Base-by-base conservation (phyloP, 2,888 invertebrate genomes). In the Aricia artaxerxes region DNA sequence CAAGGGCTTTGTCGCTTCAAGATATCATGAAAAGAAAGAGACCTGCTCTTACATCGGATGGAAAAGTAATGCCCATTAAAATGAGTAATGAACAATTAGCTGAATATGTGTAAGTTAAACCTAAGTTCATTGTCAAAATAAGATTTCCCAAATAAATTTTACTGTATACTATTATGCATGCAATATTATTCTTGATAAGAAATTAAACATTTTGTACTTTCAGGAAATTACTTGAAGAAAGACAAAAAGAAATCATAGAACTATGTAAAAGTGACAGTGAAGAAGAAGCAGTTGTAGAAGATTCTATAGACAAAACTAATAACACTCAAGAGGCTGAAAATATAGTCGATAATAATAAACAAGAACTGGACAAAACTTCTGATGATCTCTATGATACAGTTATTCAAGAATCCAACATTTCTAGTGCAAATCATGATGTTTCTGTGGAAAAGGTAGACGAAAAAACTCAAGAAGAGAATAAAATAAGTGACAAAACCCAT, bases 261-360 rank as follows among this genome's bases (percentile, higher is more conserved):
- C 96, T 97, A 85, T 98, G 97, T 84, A 97, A 97, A 90, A 97
- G 97, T 83, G 97, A 97, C 81, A 95, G 95, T 81, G 96, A 96
- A 82, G 96, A 96, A 82, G 94, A 95, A 16, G 35, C 61, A 72
- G 80, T 31, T n/a, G 31, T 16, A 2, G 76, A 75, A 53, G 11
- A 53, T 35, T 4, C 53, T 44, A 1, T 40, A 73, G 44, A 44
- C 24, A 2, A 73, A 73, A 44, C 38, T 11, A 76, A 69, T 60
- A 73, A 78, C 57, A 75, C 78, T 78, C 49, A 24, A 64, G 73
- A 60, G 7, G 49, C 31, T 38, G 64, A 24, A 40, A 73, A 73
- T 53, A 76, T 13, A 35, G 53, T 53, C 6, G 13, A 53, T 16
- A 44, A 76, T 44, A 76, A 53, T 49, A 76, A 31, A 6, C 57